Percentiles rank a stretch among this genome's conserved stretches.
phyloP scores from a whole-genome alignment of 2,113 vertebrate species.

The Forbesichthys papilliferus region DNA sequence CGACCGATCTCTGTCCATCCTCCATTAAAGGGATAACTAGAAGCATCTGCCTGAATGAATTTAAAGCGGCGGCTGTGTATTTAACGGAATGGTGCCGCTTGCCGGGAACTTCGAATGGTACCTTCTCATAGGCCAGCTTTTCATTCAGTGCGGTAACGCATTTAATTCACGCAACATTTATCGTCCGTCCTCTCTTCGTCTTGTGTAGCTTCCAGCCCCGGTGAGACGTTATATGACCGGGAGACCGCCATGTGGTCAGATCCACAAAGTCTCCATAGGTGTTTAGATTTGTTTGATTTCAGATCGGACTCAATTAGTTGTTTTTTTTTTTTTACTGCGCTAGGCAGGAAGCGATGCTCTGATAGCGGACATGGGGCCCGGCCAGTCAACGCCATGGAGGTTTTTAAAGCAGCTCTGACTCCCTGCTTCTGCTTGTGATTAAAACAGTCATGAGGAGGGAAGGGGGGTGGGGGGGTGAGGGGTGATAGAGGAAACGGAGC shows the following conservation, averaged over 20 bases:
- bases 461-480: background rate
- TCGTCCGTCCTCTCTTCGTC: background rate
- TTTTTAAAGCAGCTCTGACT: constrained; percentile 8
- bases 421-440: constrained; percentile 28
- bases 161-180: background rate
- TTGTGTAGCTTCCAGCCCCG: background rate
- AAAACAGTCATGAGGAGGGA: constrained; percentile 36
- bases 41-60: constrained; percentile 52
- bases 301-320: background rate
- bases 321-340: background rate
- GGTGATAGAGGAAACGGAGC: background rate
- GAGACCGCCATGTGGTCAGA: background rate
- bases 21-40: constrained; percentile 58
- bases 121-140: background rate
- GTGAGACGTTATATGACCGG: constrained; percentile 6
- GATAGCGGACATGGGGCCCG: constrained; percentile 11
- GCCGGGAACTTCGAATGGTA: constrained; percentile 1
- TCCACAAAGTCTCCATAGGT: constrained; percentile 1
- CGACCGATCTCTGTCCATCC: constrained; percentile 28
- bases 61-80: constrained; percentile 25
- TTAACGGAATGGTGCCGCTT: constrained; percentile 10
- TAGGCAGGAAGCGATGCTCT: background rate
- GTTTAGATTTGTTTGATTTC: constrained; percentile 18
- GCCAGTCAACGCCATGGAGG: background rate
- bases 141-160: background rate